A percentile compares a stretch with the other conserved stretches of the same genome.
phyloP scores from a whole-genome alignment of 53 echinoderm and acorn worm species.

The Apostichopus leukothele region DNA sequence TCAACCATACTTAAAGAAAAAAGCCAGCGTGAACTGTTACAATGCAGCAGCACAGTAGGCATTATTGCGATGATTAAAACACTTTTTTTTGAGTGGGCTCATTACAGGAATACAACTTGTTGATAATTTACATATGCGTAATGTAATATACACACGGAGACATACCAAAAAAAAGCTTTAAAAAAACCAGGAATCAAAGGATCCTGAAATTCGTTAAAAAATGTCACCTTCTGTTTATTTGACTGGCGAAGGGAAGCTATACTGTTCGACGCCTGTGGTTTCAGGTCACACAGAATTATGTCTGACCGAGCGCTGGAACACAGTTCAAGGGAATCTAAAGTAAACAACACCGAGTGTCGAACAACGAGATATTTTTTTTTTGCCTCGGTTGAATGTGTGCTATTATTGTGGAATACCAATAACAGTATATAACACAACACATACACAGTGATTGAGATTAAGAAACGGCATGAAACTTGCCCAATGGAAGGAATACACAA shows the following conservation, averaged over 20 bases:
- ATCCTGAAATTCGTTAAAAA: neutral
- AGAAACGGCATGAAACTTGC: slow-evolving; percentile 9
- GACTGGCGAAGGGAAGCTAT: neutral
- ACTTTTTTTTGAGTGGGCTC: neutral
- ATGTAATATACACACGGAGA: neutral
- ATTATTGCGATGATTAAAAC: neutral
- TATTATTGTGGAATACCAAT: neutral
- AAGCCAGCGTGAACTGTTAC: neutral
- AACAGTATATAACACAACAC: neutral
- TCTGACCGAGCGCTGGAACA: slow-evolving; percentile 15
- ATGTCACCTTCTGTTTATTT: neutral
- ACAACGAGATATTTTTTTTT: too few relatives aligned
- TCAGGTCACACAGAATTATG: slow-evolving; percentile 26
- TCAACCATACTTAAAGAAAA: neutral
- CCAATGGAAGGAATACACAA: slow-evolving; percentile 16
- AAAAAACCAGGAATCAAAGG: neutral
- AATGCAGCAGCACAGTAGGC: too few relatives aligned
- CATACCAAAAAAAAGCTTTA: neutral
- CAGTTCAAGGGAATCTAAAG: slow-evolving; percentile 27
- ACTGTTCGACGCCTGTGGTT: slow-evolving; percentile 33
- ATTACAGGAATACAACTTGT: neutral
- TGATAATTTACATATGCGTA: neutral
- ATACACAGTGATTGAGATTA: neutral
- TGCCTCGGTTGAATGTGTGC: neutral
- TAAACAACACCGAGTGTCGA: slow-evolving; percentile 2